Evolutionary conservation across 1,140 invertebrate genomes (phyloP), one percentile per base, ranked within the genome.

Genomic region (Sarcophaga bullata): DNA sequence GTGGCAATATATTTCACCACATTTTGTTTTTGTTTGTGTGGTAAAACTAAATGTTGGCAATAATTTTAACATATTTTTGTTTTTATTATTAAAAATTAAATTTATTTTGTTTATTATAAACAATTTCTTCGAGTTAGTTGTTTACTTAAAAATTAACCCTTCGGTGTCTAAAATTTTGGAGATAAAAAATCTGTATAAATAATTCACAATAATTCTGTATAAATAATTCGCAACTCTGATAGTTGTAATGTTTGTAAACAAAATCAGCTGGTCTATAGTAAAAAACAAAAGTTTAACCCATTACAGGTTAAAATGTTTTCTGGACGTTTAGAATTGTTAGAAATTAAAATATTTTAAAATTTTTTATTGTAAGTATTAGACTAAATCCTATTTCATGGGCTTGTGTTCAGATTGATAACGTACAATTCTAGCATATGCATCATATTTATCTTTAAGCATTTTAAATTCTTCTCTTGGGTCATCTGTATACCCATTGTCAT

Each of bases 1-100:
- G 50, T 84, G 83, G 19, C 68, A 84, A 58, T 50, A 82, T 50
- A 84, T 82, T 82, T 84, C 83, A 8, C 81, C 83, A 80, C 83
- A 84, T 84, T 84, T 84, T 49, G 58, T 52, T 62, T 81, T 83
- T 8, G 72, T 25, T 11, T 13, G 48, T n/a, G 19, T 49, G 48
- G 11, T 19, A 54, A 83, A 73, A 47, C 37, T 37, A 17, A 6
- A 68, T n/a, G 58, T 68, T 13, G 82, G 82, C 37, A 82, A 19
- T 73, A 83, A 17, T 52, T 78, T 78, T 25, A 78, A 78, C 75
- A 78, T 78, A 10, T 78, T 50, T 10, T 52, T 17, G 3, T 9
- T 50, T 50, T 76, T 62, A 62, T 62, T 62, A 52, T 52, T 37
- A 17, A 62, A 62, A 68, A n/a, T 68, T 68, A 17, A 4, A 68